phyloP scores from a whole-genome alignment of 2,888 invertebrate species.

The Trichopoda pennipes region DNA sequence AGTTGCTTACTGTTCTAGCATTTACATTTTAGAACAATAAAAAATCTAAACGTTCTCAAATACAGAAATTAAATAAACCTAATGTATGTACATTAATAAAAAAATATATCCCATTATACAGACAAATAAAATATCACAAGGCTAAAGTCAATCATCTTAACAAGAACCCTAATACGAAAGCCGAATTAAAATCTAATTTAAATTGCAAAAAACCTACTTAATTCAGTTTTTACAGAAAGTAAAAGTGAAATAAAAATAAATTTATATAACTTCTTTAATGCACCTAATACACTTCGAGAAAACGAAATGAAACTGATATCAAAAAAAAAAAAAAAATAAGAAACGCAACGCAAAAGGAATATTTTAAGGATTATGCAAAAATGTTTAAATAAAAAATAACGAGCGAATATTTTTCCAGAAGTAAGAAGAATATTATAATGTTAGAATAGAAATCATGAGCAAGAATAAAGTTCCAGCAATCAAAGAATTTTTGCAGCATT shows the following conservation, averaged over 20 bases:
- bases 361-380: constrained; percentile 47
- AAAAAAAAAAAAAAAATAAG: no score
- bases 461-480: not conserved
- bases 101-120: not conserved
- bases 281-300: not conserved
- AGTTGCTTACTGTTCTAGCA: no score
- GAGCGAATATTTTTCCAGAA: constrained; percentile 2
- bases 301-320: not conserved
- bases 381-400: constrained; percentile 14
- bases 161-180: not conserved
- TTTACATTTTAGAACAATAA: no score
- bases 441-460: not conserved
- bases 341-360: not conserved
- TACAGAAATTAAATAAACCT: not conserved
- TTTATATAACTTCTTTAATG: not conserved
- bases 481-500: constrained; percentile 48
- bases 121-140: constrained; percentile 2
- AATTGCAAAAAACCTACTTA: constrained; percentile 8
- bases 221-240: constrained; percentile 5
- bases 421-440: constrained; percentile 33
- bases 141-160: not conserved
- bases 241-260: not conserved
- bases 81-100: constrained; percentile 39
- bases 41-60: no score
- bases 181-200: constrained; percentile 19